Base-by-base conservation (phyloP, 2,797 vertebrate genomes). In the Sebastes alutus region DNA sequence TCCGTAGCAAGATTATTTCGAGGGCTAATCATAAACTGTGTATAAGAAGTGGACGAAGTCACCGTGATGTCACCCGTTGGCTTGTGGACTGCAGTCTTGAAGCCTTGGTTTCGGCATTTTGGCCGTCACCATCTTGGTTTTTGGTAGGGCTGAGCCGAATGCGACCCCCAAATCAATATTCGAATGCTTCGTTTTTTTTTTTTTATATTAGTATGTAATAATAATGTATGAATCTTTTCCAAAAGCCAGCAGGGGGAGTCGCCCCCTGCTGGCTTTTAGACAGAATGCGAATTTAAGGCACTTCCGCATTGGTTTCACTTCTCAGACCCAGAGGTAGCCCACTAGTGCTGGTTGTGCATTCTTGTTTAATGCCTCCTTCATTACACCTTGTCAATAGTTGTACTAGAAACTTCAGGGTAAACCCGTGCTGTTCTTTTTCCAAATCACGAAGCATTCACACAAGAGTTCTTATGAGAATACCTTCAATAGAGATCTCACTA, bases 401-500 rank as follows among this genome's bases (percentile, higher is more conserved):
- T 32, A 49, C 9, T 8, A n/a, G 2, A 68, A 54, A 75, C 25
- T 63, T 79, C 7, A 22, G 27, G 16, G 23, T 23, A 33, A 75
- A 85, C 46, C 33, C 4, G 22, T 16, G 6, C 22, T 32, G n/a
- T 62, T 81, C 6, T 55, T 72, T 61, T 42, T 25, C 2, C 29
- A 74, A 56, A 73, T 62, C n/a, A 63, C 11, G 1, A 75, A 80
- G 72, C 29, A 22, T 35, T 85, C 68, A 77, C 38, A 72, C 11
- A 16, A 20, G 11, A 62, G 13, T 77, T 80, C 58, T 76, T 76
- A 79, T 20, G n/a, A 70, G 58, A 72, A 49, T 55, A 6, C 6
- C 62, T 84, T 84, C 38, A 77, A 86, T 83, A 68, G 72, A 89
- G 78, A 87, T 74, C 79, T 86, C 78, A 85, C 75, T 46, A 69